These are phyloP conservation scores for Reinhardtius hippoglossoides DNA, from an alignment of 2,113 vertebrate genomes.

Conservation along the genomic window DNA sequence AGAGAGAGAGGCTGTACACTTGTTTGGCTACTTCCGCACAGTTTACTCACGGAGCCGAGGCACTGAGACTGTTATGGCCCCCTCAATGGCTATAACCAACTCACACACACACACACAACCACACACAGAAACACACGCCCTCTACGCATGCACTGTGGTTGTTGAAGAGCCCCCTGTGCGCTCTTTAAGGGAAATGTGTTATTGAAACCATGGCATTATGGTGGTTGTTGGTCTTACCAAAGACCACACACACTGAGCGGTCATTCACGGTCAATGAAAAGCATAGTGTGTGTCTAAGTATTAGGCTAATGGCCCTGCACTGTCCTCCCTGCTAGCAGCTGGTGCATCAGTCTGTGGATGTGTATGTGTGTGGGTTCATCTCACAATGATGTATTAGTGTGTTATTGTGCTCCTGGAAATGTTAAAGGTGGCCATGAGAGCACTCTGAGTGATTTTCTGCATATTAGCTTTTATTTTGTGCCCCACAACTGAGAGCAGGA, in stretches of 20 bases:
- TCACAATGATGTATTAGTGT: conserved; percentile 29
- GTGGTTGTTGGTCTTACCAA: conserved; percentile 49
- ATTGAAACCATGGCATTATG: conserved; percentile 69
- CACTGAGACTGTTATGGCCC: conserved; percentile 65
- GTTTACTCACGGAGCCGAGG: conserved; percentile 63
- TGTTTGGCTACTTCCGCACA: conserved; percentile 62
- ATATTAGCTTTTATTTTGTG: conserved; percentile 54
- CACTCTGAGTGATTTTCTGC: conserved; percentile 55
- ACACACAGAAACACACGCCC: conserved; percentile 38
- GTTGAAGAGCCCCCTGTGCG: conserved; percentile 63
- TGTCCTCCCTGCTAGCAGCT: conserved; percentile 50
- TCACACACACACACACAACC: conserved; percentile 27
- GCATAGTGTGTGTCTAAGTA: conserved; percentile 73
- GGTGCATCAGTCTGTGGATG: conserved; percentile 24
- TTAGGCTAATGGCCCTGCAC: conserved; percentile 64
- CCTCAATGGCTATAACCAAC: conserved; percentile 56
- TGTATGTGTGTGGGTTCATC: not conserved
- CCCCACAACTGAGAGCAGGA: conserved; percentile 12
- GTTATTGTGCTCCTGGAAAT: conserved; percentile 46
- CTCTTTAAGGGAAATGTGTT: conserved; percentile 68
- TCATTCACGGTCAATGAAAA: conserved; percentile 71
- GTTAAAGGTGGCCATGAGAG: conserved; percentile 56
- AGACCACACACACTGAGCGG: conserved; percentile 35
- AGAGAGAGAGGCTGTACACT: not conserved
- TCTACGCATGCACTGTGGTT: conserved; percentile 29